These are phyloP conservation scores for Brachionus rubens DNA, from an alignment of 1,140 invertebrate species.

Conservation along the genomic window DNA sequence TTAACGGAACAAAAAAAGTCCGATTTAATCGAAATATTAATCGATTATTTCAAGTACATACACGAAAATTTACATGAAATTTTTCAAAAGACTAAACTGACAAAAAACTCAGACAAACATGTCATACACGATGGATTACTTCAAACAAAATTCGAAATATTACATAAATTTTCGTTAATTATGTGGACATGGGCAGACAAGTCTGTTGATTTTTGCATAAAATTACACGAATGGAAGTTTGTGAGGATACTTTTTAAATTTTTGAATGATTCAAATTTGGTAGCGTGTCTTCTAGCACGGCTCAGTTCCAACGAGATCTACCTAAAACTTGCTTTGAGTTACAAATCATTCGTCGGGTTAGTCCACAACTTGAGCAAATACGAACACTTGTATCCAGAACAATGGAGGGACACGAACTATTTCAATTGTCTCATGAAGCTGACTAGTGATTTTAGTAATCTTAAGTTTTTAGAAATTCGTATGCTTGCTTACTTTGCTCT, in stretches of 20 bases:
- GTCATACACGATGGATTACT: not conserved
- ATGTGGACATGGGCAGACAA: slow-evolving; percentile 46
- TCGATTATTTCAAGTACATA: slow-evolving; percentile 43
- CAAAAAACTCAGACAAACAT: not conserved
- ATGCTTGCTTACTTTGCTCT: slow-evolving; percentile 38
- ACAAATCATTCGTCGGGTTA: slow-evolving; percentile 29
- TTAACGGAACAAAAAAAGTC: not conserved
- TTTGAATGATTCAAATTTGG: slow-evolving; percentile 20
- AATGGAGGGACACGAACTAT: slow-evolving; percentile 31
- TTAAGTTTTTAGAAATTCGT: slow-evolving; percentile 32
- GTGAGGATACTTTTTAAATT: slow-evolving; percentile 15
- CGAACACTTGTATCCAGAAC: not conserved
- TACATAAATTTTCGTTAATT: slow-evolving; percentile 2
- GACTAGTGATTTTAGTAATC: not conserved
- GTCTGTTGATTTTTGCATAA: slow-evolving; percentile 18
- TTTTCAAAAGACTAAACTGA: not conserved
- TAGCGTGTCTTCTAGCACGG: not conserved
- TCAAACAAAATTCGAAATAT: slow-evolving; percentile 10
- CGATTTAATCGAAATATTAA: slow-evolving; percentile 29
- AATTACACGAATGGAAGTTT: slow-evolving; percentile 15
- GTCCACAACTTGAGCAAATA: slow-evolving; percentile 35
- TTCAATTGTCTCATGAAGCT: not conserved
- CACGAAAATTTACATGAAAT: slow-evolving; percentile 20
- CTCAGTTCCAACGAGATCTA: not conserved
- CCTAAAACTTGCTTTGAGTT: not conserved